Percentiles rank a stretch among this genome's conserved stretches.
These are phyloP conservation scores for Ardeotis arabs DNA, from an alignment of 2,113 vertebrate species.

Conservation along the genomic window DNA sequence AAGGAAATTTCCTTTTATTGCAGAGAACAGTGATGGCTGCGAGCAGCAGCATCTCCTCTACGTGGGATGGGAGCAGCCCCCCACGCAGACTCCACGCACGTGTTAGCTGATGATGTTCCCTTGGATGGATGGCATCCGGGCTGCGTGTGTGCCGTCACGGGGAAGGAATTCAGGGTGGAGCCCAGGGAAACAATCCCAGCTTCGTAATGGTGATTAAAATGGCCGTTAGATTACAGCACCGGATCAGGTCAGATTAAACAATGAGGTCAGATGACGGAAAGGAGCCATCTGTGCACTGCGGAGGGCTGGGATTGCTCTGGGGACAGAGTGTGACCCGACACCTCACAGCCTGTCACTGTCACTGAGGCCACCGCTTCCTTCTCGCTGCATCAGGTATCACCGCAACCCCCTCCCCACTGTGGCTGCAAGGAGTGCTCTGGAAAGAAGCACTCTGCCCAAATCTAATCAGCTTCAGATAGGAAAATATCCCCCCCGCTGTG, in stretches of 20 bases:
- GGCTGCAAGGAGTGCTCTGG: conserved; percentile 15
- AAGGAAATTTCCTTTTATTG: not conserved
- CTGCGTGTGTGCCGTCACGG: not conserved
- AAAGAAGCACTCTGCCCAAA: conserved; percentile 18
- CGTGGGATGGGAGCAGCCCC: not conserved
- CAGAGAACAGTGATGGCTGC: fast-evolving
- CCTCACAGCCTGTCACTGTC: not conserved
- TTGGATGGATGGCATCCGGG: fast-evolving
- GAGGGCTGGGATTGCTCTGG: not conserved
- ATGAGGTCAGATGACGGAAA: conserved; percentile 46
- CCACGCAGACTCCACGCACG: fast-evolving
- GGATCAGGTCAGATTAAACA: conserved; percentile 63
- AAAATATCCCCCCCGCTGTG: not conserved
- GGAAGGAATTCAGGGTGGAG: conserved; percentile 46
- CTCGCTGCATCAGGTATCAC: not conserved
- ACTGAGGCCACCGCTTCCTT: not conserved
- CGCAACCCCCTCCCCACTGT: fast-evolving
- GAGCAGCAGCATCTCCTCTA: not conserved
- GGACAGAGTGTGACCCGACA: not conserved
- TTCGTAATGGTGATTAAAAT: not conserved
- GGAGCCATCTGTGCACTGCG: conserved; percentile 47
- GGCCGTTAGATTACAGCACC: not conserved
- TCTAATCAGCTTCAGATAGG: conserved; percentile 63
- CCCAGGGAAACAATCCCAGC: conserved; percentile 1
- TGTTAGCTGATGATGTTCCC: not conserved